Evolutionary conservation across 2,797 vertebrate genomes (phyloP).

Genomic region (Acanthis flammea): DNA sequence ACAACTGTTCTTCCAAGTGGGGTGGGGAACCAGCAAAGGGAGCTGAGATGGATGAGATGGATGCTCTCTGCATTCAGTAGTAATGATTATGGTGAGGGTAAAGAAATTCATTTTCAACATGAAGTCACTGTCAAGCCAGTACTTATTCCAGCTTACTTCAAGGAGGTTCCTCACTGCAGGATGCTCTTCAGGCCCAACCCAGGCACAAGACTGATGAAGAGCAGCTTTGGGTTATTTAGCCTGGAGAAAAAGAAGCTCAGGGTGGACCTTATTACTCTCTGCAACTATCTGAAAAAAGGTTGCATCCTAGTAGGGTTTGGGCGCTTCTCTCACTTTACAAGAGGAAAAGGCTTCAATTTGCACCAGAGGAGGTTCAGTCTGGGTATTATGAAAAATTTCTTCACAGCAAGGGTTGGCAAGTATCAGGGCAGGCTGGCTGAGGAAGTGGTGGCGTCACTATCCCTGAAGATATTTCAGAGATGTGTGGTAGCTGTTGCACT

Average conservation of each 20-base stretch:
- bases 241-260: background rate
- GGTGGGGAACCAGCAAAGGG: background rate
- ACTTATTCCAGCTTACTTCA: background rate
- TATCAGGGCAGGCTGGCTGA: background rate
- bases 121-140: background rate
- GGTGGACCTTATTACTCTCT: background rate
- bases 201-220: background rate
- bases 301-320: accelerated
- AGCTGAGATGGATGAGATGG: background rate
- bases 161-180: background rate
- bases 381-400: background rate
- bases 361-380: background rate
- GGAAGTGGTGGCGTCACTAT: background rate
- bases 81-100: background rate
- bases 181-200: background rate
- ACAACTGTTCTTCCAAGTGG: background rate
- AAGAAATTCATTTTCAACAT: background rate
- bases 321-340: background rate
- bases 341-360: background rate
- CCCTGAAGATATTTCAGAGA: background rate
- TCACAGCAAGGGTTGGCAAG: background rate
- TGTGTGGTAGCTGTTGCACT: background rate
- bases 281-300: background rate
- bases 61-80: background rate
- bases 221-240: background rate